Evolutionary conservation across 1,140 invertebrate genomes (phyloP).

Genomic region (Bombus difficillimus): DNA sequence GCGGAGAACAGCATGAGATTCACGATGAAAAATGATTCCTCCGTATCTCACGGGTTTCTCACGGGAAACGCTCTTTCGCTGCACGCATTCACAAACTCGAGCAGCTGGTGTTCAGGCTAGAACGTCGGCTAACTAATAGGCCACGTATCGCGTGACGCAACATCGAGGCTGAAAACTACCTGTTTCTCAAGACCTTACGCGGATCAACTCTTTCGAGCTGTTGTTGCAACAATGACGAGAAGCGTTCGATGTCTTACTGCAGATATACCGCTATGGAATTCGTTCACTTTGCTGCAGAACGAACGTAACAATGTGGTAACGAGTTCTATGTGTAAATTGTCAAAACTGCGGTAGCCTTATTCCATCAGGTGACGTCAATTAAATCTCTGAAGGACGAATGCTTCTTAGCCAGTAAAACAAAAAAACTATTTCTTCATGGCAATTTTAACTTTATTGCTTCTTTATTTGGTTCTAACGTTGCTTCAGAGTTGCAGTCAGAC

Average conservation of each 20-base stretch:
- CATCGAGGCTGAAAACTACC: neutral
- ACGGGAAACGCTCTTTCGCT: constrained; percentile 17
- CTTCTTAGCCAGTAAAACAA: neutral
- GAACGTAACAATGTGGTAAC: neutral
- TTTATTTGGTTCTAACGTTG: no score
- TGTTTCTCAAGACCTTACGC: constrained; percentile 38
- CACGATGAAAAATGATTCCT: neutral
- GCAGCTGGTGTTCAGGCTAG: neutral
- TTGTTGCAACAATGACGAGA: neutral
- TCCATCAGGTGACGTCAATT: neutral
- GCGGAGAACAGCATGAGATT: neutral
- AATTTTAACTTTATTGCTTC: no score
- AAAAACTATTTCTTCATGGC: no score
- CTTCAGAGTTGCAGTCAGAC: no score
- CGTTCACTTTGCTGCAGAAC: neutral
- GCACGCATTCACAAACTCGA: neutral
- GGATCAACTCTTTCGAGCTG: neutral
- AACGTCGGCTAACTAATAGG: constrained; percentile 12
- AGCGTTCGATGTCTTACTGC: neutral
- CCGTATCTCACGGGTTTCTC: constrained; percentile 1
- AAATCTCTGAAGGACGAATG: neutral
- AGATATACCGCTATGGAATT: constrained; percentile 1
- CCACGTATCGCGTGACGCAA: constrained; percentile 10
- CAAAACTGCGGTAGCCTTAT: neutral
- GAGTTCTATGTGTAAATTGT: neutral